phyloP scores from a whole-genome alignment of 2,113 vertebrate species.

The Ceyx melanurus region DNA sequence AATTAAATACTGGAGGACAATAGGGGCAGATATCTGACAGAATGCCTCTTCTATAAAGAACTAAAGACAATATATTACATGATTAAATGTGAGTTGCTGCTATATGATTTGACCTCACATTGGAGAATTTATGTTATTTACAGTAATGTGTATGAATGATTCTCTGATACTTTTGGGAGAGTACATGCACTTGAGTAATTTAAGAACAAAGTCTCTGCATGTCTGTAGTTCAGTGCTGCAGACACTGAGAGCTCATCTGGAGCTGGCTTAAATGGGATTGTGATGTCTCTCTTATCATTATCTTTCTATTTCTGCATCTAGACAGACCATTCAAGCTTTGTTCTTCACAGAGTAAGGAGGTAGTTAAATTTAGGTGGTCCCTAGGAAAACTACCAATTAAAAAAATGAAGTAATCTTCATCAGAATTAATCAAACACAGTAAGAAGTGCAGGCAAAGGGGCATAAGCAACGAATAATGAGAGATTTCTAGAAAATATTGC shows the following conservation, averaged over 20 bases:
- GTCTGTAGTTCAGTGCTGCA: background rate
- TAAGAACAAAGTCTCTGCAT: constrained; percentile 1
- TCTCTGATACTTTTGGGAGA: background rate
- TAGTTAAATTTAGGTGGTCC: background rate
- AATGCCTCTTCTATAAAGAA: background rate
- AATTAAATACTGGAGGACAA: background rate
- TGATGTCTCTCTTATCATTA: too few species aligned
- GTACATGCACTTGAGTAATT: background rate
- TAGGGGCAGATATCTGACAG: background rate
- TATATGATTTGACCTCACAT: background rate
- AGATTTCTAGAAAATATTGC: background rate
- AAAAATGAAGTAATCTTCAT: background rate
- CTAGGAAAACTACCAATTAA: background rate
- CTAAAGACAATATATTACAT: background rate
- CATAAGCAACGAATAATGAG: background rate
- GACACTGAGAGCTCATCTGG: background rate
- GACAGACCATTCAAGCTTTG: background rate
- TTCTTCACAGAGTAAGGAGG: background rate
- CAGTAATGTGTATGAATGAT: background rate
- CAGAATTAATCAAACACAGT: background rate
- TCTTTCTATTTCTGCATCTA: too few species aligned
- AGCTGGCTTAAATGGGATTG: background rate
- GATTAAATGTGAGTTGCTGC: background rate
- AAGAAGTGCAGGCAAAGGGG: background rate
- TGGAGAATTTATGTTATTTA: background rate